These are phyloP conservation scores for Pollenia griseotomentosa DNA, from an alignment of 2,888 invertebrate genomes.

Conservation along the genomic window DNA sequence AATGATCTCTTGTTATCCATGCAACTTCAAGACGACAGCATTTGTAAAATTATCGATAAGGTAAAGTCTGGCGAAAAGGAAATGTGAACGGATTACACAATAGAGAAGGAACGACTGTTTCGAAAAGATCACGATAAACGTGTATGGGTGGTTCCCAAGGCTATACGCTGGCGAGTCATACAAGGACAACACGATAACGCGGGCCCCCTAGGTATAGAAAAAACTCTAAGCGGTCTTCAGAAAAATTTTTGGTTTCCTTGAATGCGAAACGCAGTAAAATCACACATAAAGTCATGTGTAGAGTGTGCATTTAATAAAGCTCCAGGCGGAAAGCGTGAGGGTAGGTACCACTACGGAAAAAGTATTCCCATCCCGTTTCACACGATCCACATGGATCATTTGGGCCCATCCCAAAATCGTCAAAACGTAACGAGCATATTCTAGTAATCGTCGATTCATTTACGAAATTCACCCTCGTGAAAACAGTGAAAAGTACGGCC, in stretches of 20 bases:
- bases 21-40: conserved; percentile 40
- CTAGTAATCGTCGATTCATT: conserved; percentile 66
- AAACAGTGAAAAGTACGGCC: conserved; percentile 54
- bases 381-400: conserved; percentile 60
- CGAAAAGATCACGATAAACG: conserved; percentile 33
- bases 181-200: too few relatives aligned
- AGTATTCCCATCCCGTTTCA: conserved; percentile 55
- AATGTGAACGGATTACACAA: conserved; percentile 5
- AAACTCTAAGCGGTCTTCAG: too few relatives aligned
- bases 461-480: conserved; percentile 60
- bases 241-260: too few relatives aligned
- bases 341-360: conserved; percentile 62
- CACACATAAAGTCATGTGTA: conserved; percentile 37
- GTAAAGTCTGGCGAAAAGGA: conserved; percentile 24
- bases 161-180: too few relatives aligned
- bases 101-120: conserved; percentile 55
- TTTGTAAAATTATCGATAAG: conserved; percentile 21
- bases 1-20: conserved; percentile 51
- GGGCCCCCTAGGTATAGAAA: too few relatives aligned
- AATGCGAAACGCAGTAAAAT: too few relatives aligned
- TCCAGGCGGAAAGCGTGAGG: conserved; percentile 58
- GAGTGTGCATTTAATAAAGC: conserved; percentile 80
- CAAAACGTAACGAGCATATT: conserved; percentile 61
- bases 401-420: conserved; percentile 62
- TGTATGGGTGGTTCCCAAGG: too few relatives aligned